phyloP scores from a whole-genome alignment of 2,113 vertebrate species.

The Bubo blakistoni region DNA sequence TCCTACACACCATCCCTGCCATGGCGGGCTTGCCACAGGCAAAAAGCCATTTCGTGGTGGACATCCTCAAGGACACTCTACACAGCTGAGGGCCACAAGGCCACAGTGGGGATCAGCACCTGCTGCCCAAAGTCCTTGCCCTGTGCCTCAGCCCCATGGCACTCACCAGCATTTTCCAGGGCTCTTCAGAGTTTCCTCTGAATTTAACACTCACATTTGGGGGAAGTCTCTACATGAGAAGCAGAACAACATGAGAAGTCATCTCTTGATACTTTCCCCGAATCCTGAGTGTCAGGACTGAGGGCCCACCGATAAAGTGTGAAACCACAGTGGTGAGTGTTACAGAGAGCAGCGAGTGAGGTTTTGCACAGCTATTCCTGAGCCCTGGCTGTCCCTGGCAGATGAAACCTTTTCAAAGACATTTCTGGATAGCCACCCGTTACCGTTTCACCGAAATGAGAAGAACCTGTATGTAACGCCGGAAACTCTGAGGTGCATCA shows the following conservation, averaged over 20 bases:
- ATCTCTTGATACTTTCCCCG: conserved; percentile 54
- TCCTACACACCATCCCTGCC: background rate
- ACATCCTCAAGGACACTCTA: background rate
- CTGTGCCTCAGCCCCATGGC: background rate
- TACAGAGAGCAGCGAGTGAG: conserved; percentile 25
- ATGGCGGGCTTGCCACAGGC: rapidly evolving
- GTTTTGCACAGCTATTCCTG: conserved; percentile 63
- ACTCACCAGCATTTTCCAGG: background rate
- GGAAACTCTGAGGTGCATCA: background rate
- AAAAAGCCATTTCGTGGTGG: background rate
- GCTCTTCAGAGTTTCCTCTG: conserved; percentile 18
- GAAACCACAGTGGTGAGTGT: conserved; percentile 59
- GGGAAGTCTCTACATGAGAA: background rate
- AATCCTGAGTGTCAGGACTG: conserved; percentile 38
- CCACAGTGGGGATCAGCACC: rapidly evolving
- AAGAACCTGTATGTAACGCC: conserved; percentile 6
- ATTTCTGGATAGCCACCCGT: background rate
- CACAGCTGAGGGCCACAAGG: background rate
- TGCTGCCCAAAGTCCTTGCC: background rate
- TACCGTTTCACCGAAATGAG: conserved; percentile 38
- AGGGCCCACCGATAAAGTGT: background rate
- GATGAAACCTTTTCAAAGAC: conserved; percentile 31
- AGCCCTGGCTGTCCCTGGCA: background rate
- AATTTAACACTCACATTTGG: background rate
- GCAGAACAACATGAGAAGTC: background rate